Evolutionary conservation across 2,113 vertebrate species (phyloP).

Genomic region (Pollimyrus isidori): DNA sequence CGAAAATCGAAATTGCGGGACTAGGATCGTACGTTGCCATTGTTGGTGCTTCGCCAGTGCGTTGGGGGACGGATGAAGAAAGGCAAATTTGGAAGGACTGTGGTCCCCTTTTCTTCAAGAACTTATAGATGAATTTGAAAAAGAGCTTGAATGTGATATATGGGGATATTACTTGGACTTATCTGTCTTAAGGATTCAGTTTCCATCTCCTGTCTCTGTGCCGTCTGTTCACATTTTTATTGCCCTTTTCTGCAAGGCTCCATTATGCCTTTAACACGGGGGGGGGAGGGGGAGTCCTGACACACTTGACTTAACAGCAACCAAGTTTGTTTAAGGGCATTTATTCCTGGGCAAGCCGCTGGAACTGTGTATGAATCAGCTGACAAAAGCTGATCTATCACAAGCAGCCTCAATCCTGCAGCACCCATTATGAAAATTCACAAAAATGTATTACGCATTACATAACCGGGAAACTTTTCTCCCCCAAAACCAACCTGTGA

Average conservation of each 20-base stretch:
- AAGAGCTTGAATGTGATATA: background rate
- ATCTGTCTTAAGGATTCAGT: background rate
- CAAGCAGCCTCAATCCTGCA: background rate
- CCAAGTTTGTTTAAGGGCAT: slow-evolving; percentile 1
- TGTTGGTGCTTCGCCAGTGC: background rate
- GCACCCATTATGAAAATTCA: background rate
- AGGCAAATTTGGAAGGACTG: background rate
- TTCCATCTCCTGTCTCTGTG: background rate
- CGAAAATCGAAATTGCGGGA: background rate
- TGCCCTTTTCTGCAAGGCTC: background rate
- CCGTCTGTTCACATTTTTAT: slow-evolving; percentile 6
- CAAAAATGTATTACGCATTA: background rate
- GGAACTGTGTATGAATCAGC: background rate
- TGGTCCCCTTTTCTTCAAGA: background rate
- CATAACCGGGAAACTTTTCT: background rate
- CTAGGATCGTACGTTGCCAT: background rate
- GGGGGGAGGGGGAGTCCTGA: background rate
- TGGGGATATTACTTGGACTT: background rate
- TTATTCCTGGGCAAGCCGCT: background rate
- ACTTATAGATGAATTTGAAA: background rate
- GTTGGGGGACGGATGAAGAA: background rate
- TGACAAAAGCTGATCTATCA: background rate
- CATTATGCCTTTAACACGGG: background rate
- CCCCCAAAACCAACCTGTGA: background rate
- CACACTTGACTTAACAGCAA: slow-evolving; percentile 6